Evolutionary conservation across 2,888 invertebrate genomes (phyloP), one percentile per base, ranked within the genome.

Genomic region (Diadromus collaris): DNA sequence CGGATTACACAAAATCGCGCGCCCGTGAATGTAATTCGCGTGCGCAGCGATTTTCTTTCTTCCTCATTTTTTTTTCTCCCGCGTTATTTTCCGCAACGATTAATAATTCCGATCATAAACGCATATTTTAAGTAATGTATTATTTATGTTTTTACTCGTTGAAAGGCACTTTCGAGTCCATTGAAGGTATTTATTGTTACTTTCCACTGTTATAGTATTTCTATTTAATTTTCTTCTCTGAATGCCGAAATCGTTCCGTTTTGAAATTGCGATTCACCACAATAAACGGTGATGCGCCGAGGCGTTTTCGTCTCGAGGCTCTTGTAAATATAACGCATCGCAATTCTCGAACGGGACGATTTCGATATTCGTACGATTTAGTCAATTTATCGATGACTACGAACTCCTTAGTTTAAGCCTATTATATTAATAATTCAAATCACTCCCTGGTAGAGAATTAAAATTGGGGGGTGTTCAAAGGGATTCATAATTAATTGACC

Each of bases 171-270:
- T 72, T 83, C 80, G 78, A 79, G 76, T 81, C 81, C 82, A 80
- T 82, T 80, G 77, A 82, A 76, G 80, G 72, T 85, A 86, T 83
- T 85, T 83, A 80, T 86, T 83, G 82, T 84, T 84, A 79, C 70
- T 78, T 80, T 72, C 72, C 79, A 74, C 80, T 79, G 78, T 82
- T 77, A 58, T 83, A 80, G 74, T 86, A 86, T 84, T 85, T 84
- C 85, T 83, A 81, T 82, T 79, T 75, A 75, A 83, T 78, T 81
- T 54, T 48, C 73, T 54, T 46, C 58, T 58, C 58, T 54, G 41
- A 54, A 63, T 44, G 60, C 79, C 76, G 75, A 61, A 63, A 70
- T 80, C 75, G 65, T 80, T 72, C 13, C 75, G 79, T 68, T 51
- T 44, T 63, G 46, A 24, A 64, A 76, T 76, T 73, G 46, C 60